Evolutionary conservation across 2,888 invertebrate genomes (phyloP).

Genomic region (Morpho achilles): DNA sequence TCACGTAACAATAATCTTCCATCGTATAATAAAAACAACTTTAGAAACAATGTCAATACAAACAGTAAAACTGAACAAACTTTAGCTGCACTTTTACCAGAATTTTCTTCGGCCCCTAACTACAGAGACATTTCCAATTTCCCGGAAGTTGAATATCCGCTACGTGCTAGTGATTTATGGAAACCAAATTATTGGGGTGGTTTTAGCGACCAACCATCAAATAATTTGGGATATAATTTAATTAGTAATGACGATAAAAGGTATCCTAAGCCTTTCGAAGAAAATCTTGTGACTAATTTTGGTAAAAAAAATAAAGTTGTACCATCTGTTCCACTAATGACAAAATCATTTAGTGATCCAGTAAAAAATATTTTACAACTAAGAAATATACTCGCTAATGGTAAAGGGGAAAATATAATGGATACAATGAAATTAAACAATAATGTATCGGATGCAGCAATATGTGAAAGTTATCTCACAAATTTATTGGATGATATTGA

Average conservation of each 20-base stretch:
- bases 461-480: not conserved
- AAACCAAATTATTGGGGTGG: constrained; percentile 46
- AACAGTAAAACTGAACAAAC: constrained; percentile 4
- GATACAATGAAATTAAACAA: no score
- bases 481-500: not conserved
- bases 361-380: constrained; percentile 2
- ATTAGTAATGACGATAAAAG: not conserved
- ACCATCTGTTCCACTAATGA: constrained; percentile 2
- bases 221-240: constrained; percentile 1
- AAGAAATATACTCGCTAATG: constrained; percentile 4
- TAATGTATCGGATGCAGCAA: not conserved
- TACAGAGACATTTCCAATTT: constrained; percentile 38
- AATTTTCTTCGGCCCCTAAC: constrained; percentile 22
- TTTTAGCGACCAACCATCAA: not conserved
- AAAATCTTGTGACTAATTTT: constrained; percentile 1
- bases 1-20: not conserved
- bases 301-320: not conserved
- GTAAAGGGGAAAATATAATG: not conserved
- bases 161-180: constrained; percentile 51
- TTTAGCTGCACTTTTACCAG: constrained; percentile 6
- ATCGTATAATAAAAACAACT: constrained; percentile 1
- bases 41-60: constrained; percentile 5
- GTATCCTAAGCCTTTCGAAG: not conserved
- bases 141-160: constrained; percentile 61
- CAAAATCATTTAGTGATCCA: constrained; percentile 9